These are phyloP conservation scores for Drosophila virilis DNA, from an alignment of 1,140 invertebrate species.

Conservation along the genomic window DNA sequence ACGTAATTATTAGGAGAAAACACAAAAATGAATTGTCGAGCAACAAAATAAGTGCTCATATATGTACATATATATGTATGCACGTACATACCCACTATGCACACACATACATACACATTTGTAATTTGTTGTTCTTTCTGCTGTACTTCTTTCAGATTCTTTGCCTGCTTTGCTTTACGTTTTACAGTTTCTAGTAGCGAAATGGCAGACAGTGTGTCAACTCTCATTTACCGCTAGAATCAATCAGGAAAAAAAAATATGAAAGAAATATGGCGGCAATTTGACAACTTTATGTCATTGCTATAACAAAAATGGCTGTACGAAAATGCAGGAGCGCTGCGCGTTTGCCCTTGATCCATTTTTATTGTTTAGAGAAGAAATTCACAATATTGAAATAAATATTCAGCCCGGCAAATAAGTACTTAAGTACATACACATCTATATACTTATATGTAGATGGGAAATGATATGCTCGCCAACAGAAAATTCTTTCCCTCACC, in stretches of 20 bases:
- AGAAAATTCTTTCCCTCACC: constrained; percentile 29
- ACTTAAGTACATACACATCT: constrained; percentile 25
- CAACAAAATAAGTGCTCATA: constrained; percentile 48
- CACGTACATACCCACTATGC: constrained; percentile 11
- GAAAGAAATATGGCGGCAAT: constrained; percentile 79
- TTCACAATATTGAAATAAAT: constrained; percentile 13
- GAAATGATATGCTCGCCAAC: constrained; percentile 35
- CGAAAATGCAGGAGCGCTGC: constrained; percentile 23
- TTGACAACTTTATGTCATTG: constrained; percentile 65
- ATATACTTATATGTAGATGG: constrained; percentile 26
- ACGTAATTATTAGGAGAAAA: constrained; percentile 77
- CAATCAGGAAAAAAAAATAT: constrained; percentile 40
- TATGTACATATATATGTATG: constrained; percentile 15
- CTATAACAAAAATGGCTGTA: constrained; percentile 66
- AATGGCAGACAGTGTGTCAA: constrained; percentile 56
- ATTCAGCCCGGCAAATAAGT: constrained; percentile 39
- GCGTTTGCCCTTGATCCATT: constrained; percentile 63
- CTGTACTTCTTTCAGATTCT: constrained; percentile 35
- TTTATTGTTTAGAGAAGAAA: constrained; percentile 27
- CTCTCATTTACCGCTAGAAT: constrained; percentile 75
- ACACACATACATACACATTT: constrained; percentile 29
- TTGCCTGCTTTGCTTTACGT: constrained; percentile 25
- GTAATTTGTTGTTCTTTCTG: constrained; percentile 49
- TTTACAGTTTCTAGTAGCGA: constrained; percentile 43
- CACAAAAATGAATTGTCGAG: constrained; percentile 57